Evolutionary conservation across 2,888 invertebrate species (phyloP), one percentile per base, ranked within the genome.

Genomic region (Lasioglossum oenotherae): DNA sequence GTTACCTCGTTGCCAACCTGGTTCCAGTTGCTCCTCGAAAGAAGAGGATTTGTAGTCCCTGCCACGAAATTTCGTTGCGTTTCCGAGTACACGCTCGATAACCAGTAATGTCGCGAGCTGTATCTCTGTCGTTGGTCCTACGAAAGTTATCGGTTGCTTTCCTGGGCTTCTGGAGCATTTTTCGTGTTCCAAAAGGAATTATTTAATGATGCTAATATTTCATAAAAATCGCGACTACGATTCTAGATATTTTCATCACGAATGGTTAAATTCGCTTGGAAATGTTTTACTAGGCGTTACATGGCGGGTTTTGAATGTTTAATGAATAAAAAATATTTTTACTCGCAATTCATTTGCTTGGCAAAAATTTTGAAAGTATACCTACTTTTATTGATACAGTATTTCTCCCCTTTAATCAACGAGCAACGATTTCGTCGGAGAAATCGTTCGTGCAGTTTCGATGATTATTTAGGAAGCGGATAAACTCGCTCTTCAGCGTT

Each of bases 21-120:
- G n/a, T 76, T 73, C 16, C 57, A 77, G 60, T 35, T 27, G 57
- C 8, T 49, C 46, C 14, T 23, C 19, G 35, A 74, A 76, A 60
- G 67, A 78, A 46, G 74, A 31, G 64, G 77, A 76, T 81, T 82
- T 77, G n/a, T 35, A 49, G 78, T 53, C 35, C 27, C 46, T 12
- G 38, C 77, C 60, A 14, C 78, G 12, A 49, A 46, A 71, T 72
- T 57, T 71, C 46, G n/a, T 19, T 4, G 14, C 27, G 5, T 71
- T 71, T 1, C 5, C 27, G 8, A 12, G 27, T 73, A 46, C n/a
- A 27, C 6, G 8, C 16, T 19, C 16, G 46, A 46, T 41, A 41
- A 38, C 5, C 3, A 10, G 23, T n/a, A 41, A 69, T 41, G 10
- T 69, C 23, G 41, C 12, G 4, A 23, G 41, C 38, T 69, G 12